phyloP scores from a whole-genome alignment of 2,113 vertebrate species.

The Labeo catla region DNA sequence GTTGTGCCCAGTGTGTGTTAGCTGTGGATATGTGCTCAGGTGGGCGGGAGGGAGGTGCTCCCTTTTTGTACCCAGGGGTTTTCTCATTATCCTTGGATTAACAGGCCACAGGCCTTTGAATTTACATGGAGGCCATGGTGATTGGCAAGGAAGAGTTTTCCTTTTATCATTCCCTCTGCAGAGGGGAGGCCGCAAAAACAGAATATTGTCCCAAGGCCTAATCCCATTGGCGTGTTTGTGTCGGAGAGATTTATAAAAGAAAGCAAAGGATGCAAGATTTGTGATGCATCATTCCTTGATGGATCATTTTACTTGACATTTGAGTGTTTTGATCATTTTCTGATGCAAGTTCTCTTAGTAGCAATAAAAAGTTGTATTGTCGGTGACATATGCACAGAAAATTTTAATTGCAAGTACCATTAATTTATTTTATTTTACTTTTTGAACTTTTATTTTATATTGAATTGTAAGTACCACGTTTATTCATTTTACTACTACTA shows the following conservation, averaged over 20 bases:
- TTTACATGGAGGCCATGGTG: constrained; percentile 66
- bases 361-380: background rate
- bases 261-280: constrained; percentile 18
- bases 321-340: background rate
- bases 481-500: background rate
- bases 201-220: constrained; percentile 48
- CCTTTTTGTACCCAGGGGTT: constrained; percentile 57
- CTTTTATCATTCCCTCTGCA: constrained; percentile 52
- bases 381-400: background rate
- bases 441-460: background rate
- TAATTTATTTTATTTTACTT: background rate
- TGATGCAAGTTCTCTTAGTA: background rate
- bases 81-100: constrained; percentile 72
- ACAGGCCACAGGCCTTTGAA: constrained; percentile 66
- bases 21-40: constrained; percentile 60
- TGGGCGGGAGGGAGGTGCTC: constrained; percentile 35
- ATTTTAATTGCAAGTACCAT: background rate
- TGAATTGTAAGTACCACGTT: background rate
- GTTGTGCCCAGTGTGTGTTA: constrained; percentile 59
- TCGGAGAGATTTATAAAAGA: constrained; percentile 22
- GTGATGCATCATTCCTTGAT: background rate
- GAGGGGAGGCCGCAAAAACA: constrained; percentile 46
- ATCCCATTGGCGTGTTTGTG: constrained; percentile 45
- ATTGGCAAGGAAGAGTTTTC: constrained; percentile 53
- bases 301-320: background rate